Evolutionary conservation across 2,888 invertebrate species (phyloP), one percentile per base, ranked within the genome.

Genomic region (Tetrapedia diversipes): DNA sequence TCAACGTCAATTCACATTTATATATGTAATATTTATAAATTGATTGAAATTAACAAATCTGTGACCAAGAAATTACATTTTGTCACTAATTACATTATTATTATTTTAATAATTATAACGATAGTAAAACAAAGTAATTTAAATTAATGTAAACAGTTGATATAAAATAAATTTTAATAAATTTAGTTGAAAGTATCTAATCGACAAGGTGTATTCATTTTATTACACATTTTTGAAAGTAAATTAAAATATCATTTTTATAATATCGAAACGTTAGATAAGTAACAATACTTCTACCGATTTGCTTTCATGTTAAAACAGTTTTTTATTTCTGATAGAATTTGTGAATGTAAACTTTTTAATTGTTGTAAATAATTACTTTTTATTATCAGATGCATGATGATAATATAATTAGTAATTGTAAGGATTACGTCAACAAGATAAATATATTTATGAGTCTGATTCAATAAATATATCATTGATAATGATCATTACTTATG

Each of bases 1-100:
- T 37, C 43, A 27, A 64, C 41, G 34, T 77, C 66, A 19, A 64
- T 75, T 49, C 39, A 54, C 63, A 80, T 73, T 77, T 83, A 72
- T 56, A 41, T 39, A 59, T 39, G 32, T 65, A n/a, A n/a, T 32
- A 34, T 54, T 47, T 57, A 59, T 72, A 54, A 73, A 49, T 49
- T 72, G 27, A 47, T 60, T 56, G 11, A 64, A 77, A 60, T 37
- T 68, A 57, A 64, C 24, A 37, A 47, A 41, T 24, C 32, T 32
- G 8, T 57, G 37, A 37, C 19, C 34, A 29, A 56, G 22, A 43
- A 66, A 56, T 49, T 41, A 41, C n/a, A 41, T 14, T 10, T 43
- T 29, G 32, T 24, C 29, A 24, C n/a, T 34, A 19, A 66, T 49
- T 51, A 47, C 24, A 24, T 43, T 41, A 4, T 49, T 47, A 65